Evolutionary conservation across 2,888 invertebrate species (phyloP).

Genomic region (Catocala nupta): DNA sequence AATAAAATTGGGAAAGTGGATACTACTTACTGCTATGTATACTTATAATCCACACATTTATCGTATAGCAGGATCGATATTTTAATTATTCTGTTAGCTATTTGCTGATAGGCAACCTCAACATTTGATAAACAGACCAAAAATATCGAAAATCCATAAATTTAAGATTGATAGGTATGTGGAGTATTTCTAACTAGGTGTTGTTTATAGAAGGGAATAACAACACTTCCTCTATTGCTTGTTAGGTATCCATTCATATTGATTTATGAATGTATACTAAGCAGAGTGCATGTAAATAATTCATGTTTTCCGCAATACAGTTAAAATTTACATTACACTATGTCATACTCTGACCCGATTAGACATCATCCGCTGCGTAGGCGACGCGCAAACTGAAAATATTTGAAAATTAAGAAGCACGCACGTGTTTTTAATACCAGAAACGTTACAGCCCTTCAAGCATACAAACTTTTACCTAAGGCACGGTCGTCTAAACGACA

Average conservation of each 20-base stretch:
- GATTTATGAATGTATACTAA: slow-evolving; percentile 25
- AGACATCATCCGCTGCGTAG: slow-evolving; percentile 23
- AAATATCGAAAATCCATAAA: no score
- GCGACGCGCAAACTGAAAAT: slow-evolving; percentile 16
- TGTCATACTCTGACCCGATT: slow-evolving; percentile 27
- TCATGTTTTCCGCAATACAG: slow-evolving; percentile 29
- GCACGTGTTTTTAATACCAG: slow-evolving; percentile 33
- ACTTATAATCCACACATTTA: no score
- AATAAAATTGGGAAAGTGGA: no score
- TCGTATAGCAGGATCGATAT: no score
- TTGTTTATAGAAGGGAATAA: slow-evolving; percentile 15
- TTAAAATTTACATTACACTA: slow-evolving; percentile 20
- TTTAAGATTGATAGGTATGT: no score
- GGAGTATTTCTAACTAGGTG: background rate
- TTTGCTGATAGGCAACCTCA: no score
- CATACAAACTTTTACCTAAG: slow-evolving; percentile 50
- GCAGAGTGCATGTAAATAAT: slow-evolving; percentile 24
- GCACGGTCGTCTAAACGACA: slow-evolving; percentile 53
- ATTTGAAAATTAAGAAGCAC: slow-evolving; percentile 15
- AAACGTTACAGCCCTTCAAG: slow-evolving; percentile 43
- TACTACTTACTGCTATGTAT: no score
- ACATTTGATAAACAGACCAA: no score
- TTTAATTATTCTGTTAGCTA: no score
- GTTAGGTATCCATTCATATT: slow-evolving; percentile 22
- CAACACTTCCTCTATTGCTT: slow-evolving; percentile 11